Conservation (phyloP, 2,797 vertebrate species). For the Labroides dimidiatus region DNA sequence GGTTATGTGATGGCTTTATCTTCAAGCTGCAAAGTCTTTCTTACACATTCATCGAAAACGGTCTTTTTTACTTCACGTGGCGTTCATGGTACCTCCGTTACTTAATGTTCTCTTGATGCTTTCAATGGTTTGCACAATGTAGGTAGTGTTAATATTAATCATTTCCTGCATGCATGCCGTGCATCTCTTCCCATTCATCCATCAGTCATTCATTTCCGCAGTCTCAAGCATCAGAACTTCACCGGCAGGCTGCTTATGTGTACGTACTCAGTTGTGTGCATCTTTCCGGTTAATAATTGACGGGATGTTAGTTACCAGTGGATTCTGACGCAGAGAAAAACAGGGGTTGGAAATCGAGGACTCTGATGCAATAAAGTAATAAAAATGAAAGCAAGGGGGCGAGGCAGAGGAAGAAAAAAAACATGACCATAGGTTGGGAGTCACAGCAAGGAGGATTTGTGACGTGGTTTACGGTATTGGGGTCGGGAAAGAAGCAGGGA, state of each 20-base stretch:
- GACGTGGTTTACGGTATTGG: conserved; percentile 62
- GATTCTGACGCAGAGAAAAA: neutral
- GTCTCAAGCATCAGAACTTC: conserved; percentile 3
- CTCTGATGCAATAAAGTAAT: conserved; percentile 7
- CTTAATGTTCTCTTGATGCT: neutral
- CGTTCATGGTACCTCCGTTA: conserved; percentile 9
- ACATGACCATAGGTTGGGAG: conserved; percentile 40
- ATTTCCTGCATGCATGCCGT: neutral
- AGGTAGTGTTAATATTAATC: neutral
- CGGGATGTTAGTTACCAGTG: neutral
- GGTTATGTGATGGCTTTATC: neutral
- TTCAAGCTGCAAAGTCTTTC: neutral
- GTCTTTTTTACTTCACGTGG: conserved; percentile 3
- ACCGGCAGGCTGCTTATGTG: neutral
- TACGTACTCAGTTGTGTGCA: neutral
- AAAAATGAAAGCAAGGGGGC: conserved; percentile 3
- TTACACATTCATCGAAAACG: neutral
- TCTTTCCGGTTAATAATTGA: conserved; percentile 46
- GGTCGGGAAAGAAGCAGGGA: conserved; percentile 36
- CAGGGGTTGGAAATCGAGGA: neutral
- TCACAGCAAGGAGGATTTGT: conserved; percentile 40
- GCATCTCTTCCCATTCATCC: neutral
- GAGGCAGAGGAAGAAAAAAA: conserved; percentile 22
- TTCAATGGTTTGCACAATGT: fast-evolving
- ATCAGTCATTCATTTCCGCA: conserved; percentile 25